phyloP scores from a whole-genome alignment of 2,113 vertebrate genomes.

The Dunckerocampus dactyliophorus region DNA sequence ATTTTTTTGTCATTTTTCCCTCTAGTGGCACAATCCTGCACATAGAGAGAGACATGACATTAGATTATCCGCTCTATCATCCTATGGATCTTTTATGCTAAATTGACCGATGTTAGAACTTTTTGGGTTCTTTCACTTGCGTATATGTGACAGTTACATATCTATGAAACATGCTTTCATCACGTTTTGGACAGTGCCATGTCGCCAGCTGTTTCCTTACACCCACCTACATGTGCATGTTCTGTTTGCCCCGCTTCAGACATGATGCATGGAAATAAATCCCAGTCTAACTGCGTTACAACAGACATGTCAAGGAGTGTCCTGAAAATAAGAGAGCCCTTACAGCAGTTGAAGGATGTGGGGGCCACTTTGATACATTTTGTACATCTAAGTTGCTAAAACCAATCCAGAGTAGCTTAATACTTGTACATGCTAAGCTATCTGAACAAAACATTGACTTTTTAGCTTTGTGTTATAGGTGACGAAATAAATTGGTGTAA shows the following conservation, averaged over 20 bases:
- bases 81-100: not conserved
- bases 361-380: no score
- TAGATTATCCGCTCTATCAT: constrained; percentile 4
- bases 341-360: no score
- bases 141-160: not conserved
- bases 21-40: not conserved
- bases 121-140: constrained; percentile 1
- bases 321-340: no score
- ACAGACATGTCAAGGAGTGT: no score
- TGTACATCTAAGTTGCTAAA: no score
- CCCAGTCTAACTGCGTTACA: no score
- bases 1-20: no score
- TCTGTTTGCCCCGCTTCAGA: not conserved
- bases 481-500: no score
- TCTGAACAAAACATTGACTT: no score
- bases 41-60: constrained; percentile 10
- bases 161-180: constrained; percentile 11
- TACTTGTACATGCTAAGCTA: no score
- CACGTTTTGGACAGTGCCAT: constrained; percentile 9
- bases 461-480: no score
- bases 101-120: constrained; percentile 17
- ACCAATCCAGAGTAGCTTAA: no score
- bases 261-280: not conserved
- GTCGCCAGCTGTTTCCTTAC: constrained; percentile 26
- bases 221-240: constrained; percentile 14